A percentile compares a stretch with the other conserved stretches of the same genome.
Evolutionary conservation across 2,113 vertebrate species (phyloP).

Genomic region (Myotis davidii): DNA sequence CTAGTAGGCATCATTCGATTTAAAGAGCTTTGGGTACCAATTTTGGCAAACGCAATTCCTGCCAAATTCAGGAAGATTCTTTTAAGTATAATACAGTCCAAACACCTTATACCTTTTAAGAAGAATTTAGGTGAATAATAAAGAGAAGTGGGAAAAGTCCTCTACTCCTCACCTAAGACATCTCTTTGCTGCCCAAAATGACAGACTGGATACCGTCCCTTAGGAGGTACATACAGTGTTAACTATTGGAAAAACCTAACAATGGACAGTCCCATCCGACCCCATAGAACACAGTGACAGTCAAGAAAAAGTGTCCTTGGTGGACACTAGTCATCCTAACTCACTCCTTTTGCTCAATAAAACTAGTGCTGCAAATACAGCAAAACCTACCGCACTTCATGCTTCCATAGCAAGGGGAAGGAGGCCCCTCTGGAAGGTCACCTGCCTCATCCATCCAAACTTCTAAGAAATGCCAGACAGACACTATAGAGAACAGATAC

Average conservation of each 20-base stretch:
- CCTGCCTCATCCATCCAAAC: not conserved
- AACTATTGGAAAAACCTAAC: not conserved
- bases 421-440: not conserved
- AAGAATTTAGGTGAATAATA: not conserved
- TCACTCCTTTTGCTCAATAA: not conserved
- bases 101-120: not conserved
- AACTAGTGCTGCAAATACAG: not conserved
- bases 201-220: not conserved
- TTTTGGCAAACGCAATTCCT: not conserved
- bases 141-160: not conserved
- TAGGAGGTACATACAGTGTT: not conserved
- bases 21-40: not conserved
- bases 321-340: not conserved
- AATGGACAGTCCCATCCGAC: not conserved
- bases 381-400: not conserved
- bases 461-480: not conserved
- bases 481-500: not conserved
- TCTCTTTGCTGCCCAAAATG: not conserved
- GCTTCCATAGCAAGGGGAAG: not conserved
- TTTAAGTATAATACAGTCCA: not conserved
- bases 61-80: not conserved
- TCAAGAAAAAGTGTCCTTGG: not conserved
- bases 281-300: not conserved
- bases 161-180: not conserved
- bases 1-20: not conserved